Conservation (phyloP, 1,140 invertebrate species). For the Eriosoma lanigerum region DNA sequence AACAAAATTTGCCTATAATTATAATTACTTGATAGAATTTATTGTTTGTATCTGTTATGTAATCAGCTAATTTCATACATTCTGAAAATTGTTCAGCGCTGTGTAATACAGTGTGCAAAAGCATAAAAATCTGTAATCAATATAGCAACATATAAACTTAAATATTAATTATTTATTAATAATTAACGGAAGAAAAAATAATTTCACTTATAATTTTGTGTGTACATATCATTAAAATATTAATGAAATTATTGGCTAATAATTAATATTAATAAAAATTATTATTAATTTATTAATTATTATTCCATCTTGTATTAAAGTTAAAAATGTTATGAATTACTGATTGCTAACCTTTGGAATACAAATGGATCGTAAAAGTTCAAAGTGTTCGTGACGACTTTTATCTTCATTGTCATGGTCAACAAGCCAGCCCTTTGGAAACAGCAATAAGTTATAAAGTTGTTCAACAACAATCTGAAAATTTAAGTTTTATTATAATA, state of each 20-base stretch:
- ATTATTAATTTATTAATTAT: no score
- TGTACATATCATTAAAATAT: no score
- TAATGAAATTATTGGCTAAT: no score
- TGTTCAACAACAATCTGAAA: slow-evolving; percentile 71
- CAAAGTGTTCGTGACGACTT: slow-evolving; percentile 66
- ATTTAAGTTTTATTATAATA: background rate
- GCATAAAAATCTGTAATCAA: slow-evolving; percentile 63
- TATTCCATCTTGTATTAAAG: no score
- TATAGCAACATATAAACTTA: no score
- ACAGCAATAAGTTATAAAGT: slow-evolving; percentile 87
- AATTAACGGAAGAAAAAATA: no score
- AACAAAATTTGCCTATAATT: no score
- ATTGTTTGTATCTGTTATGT: slow-evolving; percentile 75
- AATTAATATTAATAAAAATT: no score
- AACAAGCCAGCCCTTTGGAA: slow-evolving; percentile 85
- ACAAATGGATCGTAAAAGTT: slow-evolving; percentile 74
- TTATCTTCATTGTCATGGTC: slow-evolving; percentile 63
- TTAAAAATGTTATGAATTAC: no score
- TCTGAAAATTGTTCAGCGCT: slow-evolving; percentile 74
- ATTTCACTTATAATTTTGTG: no score
- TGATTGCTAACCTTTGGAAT: slow-evolving; percentile 69
- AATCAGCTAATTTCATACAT: slow-evolving; percentile 77
- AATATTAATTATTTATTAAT: no score
- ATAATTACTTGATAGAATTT: slow-evolving; percentile 69
- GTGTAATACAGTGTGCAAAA: slow-evolving; percentile 70